Conservation (phyloP, 1,140 invertebrate species). For the Tetragonula clypearis region DNA sequence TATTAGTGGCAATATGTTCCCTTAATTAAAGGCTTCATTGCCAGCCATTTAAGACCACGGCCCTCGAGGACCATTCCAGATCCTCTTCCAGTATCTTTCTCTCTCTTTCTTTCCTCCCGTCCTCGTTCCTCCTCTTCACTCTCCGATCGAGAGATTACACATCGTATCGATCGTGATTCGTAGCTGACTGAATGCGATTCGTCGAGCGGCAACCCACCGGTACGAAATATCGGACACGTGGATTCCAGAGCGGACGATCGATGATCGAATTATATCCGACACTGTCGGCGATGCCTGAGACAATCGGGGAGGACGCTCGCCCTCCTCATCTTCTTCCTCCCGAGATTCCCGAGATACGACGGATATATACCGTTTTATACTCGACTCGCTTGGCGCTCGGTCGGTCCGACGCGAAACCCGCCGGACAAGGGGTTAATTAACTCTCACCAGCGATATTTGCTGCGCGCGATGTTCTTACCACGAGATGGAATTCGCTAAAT, state of each 20-base stretch:
- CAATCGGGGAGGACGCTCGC: constrained; percentile 21
- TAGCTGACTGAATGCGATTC: constrained; percentile 26
- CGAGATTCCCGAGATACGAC: constrained; percentile 9
- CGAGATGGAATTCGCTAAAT: constrained; percentile 16
- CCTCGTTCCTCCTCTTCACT: neutral
- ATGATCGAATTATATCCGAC: constrained; percentile 69
- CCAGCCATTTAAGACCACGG: neutral
- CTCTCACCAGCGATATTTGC: constrained; percentile 9
- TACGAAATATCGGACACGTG: constrained; percentile 43
- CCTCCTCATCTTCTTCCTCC: neutral
- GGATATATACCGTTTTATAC: constrained; percentile 13
- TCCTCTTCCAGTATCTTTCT: neutral
- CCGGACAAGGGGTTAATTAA: constrained; percentile 38
- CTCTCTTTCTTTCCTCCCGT: neutral
- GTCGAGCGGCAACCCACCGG: constrained; percentile 21
- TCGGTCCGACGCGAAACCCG: neutral
- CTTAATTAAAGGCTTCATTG: constrained; percentile 76
- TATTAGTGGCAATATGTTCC: constrained; percentile 81
- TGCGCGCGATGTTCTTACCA: neutral
- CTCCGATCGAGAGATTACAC: constrained; percentile 54
- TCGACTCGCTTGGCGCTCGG: neutral
- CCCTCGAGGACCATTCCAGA: neutral
- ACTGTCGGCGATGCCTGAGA: constrained; percentile 57
- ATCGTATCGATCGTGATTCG: constrained; percentile 63
- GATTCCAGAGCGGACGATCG: constrained; percentile 59